These are phyloP conservation scores for Drosophila paulistorum DNA, from an alignment of 1,140 invertebrate species.

Conservation along the genomic window DNA sequence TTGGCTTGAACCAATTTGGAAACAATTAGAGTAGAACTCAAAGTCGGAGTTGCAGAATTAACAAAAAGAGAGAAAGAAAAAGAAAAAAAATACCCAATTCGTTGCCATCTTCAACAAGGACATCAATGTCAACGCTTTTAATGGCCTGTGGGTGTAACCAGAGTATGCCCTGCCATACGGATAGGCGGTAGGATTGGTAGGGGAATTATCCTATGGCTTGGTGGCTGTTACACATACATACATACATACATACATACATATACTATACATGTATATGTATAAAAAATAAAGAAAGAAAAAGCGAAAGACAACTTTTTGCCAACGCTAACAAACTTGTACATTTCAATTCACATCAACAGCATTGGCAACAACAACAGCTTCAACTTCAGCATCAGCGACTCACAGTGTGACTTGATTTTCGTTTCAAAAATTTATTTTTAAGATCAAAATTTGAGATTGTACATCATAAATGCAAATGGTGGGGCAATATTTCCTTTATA, in stretches of 20 bases:
- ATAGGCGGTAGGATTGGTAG: neutral
- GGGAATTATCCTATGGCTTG: neutral
- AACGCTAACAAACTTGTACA: constrained; percentile 40
- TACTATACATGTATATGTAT: neutral
- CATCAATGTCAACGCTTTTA: constrained; percentile 63
- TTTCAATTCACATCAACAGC: constrained; percentile 39
- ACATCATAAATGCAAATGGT: no score
- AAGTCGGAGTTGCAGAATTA: constrained; percentile 9
- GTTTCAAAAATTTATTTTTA: no score
- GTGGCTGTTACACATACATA: constrained; percentile 3
- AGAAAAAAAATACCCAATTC: neutral
- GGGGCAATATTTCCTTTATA: no score
- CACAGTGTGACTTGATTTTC: no score
- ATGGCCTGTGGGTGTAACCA: constrained; percentile 27
- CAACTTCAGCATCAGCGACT: neutral
- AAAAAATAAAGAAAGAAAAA: constrained; percentile 8
- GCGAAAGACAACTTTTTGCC: constrained; percentile 37
- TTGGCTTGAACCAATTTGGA: constrained; percentile 6
- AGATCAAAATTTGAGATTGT: no score
- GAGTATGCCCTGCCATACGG: constrained; percentile 2
- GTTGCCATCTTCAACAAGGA: constrained; percentile 14
- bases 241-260: neutral
- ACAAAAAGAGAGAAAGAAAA: neutral
- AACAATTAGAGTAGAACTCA: constrained; percentile 12
- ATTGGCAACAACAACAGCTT: neutral